These are phyloP conservation scores for Chrysodeixis includens DNA, from an alignment of 2,888 invertebrate species.

Conservation along the genomic window DNA sequence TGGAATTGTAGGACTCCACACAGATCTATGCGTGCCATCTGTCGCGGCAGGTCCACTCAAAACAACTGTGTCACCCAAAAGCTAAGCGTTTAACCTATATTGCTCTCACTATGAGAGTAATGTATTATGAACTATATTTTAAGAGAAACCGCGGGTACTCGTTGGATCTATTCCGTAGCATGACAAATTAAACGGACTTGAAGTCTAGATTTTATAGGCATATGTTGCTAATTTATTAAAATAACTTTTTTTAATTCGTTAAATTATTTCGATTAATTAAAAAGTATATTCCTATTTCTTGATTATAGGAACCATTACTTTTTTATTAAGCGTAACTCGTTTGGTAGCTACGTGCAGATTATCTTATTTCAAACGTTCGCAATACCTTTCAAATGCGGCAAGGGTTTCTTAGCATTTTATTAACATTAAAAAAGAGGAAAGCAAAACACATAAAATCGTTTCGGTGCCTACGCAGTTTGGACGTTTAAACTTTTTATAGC, in stretches of 20 bases:
- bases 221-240: too few relatives aligned
- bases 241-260: too few relatives aligned
- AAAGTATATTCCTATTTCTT: too few relatives aligned
- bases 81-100: neutral
- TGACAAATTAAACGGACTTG: neutral
- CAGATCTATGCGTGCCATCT: conserved; percentile 4
- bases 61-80: conserved; percentile 3
- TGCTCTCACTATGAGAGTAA: conserved; percentile 1
- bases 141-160: neutral
- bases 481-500: conserved; percentile 78
- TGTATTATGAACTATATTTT: neutral
- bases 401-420: conserved; percentile 51
- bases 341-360: neutral
- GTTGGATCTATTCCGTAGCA: neutral
- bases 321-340: neutral
- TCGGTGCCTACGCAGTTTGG: conserved; percentile 67
- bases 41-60: neutral
- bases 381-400: conserved; percentile 48
- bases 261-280: too few relatives aligned
- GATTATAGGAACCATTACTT: neutral
- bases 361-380: conserved; percentile 15
- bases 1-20: neutral
- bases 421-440: conserved; percentile 61
- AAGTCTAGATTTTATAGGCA: neutral
- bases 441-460: conserved; percentile 66